Evolutionary conservation across 1,140 invertebrate species (phyloP).

Genomic region (Pararge aegeria): DNA sequence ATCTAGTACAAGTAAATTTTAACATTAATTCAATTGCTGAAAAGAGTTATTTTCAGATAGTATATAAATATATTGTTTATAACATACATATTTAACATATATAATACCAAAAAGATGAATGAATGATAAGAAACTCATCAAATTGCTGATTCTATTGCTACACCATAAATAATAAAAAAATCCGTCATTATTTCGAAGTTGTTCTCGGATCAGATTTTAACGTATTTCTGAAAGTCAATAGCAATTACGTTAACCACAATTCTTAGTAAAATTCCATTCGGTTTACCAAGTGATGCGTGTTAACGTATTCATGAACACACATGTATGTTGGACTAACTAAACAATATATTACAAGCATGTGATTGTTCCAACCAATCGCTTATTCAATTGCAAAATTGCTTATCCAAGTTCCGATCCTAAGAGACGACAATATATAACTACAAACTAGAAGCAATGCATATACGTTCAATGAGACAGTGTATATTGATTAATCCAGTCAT

Average conservation of each 20-base stretch:
- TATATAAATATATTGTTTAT: too few species aligned
- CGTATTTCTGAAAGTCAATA: too few species aligned
- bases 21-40: too few species aligned
- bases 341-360: constrained; percentile 31
- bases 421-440: constrained; percentile 23
- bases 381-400: constrained; percentile 43
- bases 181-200: too few species aligned
- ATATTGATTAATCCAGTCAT: neutral
- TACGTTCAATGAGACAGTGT: neutral
- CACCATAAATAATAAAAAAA: too few species aligned
- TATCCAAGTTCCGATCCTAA: constrained; percentile 32
- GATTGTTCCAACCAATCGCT: constrained; percentile 35
- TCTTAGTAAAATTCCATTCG: constrained; percentile 21
- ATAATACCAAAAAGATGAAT: too few species aligned
- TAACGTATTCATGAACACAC: constrained; percentile 27
- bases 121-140: too few species aligned
- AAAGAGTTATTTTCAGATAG: too few species aligned
- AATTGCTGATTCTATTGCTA: too few species aligned
- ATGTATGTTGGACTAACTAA: constrained; percentile 25
- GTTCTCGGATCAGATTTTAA: too few species aligned
- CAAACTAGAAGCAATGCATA: constrained; percentile 5
- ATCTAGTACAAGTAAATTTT: too few species aligned
- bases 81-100: too few species aligned
- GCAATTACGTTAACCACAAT: constrained; percentile 4
- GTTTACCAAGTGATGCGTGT: constrained; percentile 15